Evolutionary conservation across 2,113 vertebrate genomes (phyloP), one percentile per base, ranked within the genome.

Genomic region (Erythrolamprus reginae): DNA sequence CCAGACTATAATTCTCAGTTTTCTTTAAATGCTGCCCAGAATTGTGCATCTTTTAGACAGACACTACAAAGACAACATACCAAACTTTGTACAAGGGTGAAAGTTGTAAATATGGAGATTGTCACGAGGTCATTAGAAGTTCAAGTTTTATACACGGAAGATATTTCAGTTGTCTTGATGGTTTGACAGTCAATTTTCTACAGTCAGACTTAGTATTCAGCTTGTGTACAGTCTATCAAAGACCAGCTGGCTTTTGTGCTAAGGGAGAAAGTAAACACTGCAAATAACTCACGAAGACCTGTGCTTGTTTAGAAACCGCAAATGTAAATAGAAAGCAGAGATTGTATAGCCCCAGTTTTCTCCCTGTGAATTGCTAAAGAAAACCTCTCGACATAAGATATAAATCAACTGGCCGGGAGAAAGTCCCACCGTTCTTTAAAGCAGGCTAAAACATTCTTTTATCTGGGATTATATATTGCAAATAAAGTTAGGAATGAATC

Each of bases 191-290:
- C 85, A 2, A 12, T 86, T 86, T 77, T 77, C 58, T 28, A 10
- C 12, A 86, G 13, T 58, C 13, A 13, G 19, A 50, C 6, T 48
- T n/a, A 48, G 8, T 45, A n/a, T 42, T 48, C 48, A 51, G 2
- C 77, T 33, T 87, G 19, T 47, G 10, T 56, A 42, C 2, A 7
- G 6, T 55, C 19, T 38, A 87, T n/a, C 51, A 33, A 26, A 65
- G 23, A 33, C 70, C 70, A 33, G 51, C 12, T 33, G n/a, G 28
- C 12, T 10, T 55, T n/a, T 45, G 82, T 56, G 45, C 48, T 82
- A 19, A 52, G 90, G 10, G 86, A 48, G 28, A 87, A 91, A 91
- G 52, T 42, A 91, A 91, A 87, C 51, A 23, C 6, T 84, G 53
- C 84, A 88, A 91, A 88, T 88, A 45, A 58, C 45, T 38, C 33